Evolutionary conservation across 1,140 invertebrate species (phyloP), one percentile per base, ranked within the genome.

Genomic region (Calliphora vicina): DNA sequence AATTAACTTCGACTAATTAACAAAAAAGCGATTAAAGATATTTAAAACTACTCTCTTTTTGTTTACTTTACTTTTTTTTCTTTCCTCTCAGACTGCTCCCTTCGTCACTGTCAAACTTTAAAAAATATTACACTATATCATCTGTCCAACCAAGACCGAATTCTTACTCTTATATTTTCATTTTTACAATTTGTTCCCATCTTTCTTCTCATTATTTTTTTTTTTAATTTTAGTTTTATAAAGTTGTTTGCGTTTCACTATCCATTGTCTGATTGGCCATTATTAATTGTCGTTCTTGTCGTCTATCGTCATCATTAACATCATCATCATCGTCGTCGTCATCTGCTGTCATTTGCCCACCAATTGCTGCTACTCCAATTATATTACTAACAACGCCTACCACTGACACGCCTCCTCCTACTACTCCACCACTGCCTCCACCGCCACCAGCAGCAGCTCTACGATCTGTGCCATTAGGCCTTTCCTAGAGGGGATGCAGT

Each of bases 401-500:
- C 20, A 20, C 42, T 27, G 13, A 12, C 12, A 80, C 76, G 35
- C 43, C 35, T 0, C 26, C 78, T n/a, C 25, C 45, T 5, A 5
- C 29, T 27, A 35, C 43, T 26, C 6, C 35, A 9, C 43, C 76
- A 4, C n/a, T n/a, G n/a, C 43, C 76, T 25, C 27, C 26, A 13
- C 78, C 78, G 43, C n/a, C 26, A 25, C n/a, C 78, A 17, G 5
- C 50, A 15, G 13, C 13, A 15, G 50, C 50, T 67, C 61, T 20
- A 67, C 61, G 61, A 67, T 67, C 61, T 23, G 61, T 67, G n/a
- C 61, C 61, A 43, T 78, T 78, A 45, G 88, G 88, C 86, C 88
- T 87, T 85, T 86, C 88, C 88, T 90, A 90, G 87, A 90, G 88
- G 82, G 88, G 88, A 87, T 90, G 88, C 85, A 90, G 85, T 86